Conservation (phyloP, 2,888 invertebrate genomes). For the Lottia gigantea region DNA sequence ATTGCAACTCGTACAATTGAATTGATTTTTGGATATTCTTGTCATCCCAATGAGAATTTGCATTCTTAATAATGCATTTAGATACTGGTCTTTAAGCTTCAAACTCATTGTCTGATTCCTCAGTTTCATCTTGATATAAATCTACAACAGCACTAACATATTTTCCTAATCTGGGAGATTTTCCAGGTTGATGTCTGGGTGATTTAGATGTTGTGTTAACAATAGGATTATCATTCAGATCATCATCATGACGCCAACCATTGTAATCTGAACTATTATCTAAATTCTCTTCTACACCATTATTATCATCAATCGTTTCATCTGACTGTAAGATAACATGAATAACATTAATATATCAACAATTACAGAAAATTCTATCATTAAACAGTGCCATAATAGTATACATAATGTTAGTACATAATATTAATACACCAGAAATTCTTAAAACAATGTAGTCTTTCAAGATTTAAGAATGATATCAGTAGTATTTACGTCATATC, state of each 20-base stretch:
- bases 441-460: too few species aligned
- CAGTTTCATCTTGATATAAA: not conserved
- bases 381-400: too few species aligned
- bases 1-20: too few species aligned
- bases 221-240: not conserved
- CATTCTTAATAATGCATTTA: too few species aligned
- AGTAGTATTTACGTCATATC: too few species aligned
- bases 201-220: not conserved
- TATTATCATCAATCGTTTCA: not conserved
- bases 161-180: not conserved
- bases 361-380: too few species aligned
- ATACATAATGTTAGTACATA: too few species aligned
- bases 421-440: too few species aligned
- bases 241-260: not conserved
- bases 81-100: not conserved
- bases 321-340: not conserved
- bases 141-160: constrained; percentile 6
- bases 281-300: not conserved
- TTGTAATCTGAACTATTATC: not conserved
- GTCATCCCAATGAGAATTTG: too few species aligned
- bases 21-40: too few species aligned
- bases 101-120: not conserved
- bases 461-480: too few species aligned
- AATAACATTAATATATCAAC: too few species aligned
- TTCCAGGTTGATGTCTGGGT: not conserved